Conservation (phyloP, 1,140 invertebrate species). For the Drosophila biarmipes region DNA sequence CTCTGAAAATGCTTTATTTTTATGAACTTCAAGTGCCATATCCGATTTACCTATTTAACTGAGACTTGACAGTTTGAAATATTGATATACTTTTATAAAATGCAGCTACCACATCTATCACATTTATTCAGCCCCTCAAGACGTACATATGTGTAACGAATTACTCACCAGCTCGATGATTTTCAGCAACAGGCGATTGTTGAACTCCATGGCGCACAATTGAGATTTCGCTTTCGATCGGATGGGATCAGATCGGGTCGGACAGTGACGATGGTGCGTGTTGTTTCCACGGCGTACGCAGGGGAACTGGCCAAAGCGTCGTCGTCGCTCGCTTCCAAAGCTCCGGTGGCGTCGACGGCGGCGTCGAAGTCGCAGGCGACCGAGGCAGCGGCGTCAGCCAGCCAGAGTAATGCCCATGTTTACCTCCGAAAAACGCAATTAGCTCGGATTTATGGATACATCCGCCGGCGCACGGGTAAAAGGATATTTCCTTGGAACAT, state of each 20-base stretch:
- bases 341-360: constrained; percentile 8
- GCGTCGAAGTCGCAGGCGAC: background rate
- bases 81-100: no score
- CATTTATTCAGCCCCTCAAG: background rate
- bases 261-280: constrained; percentile 28
- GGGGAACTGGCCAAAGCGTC: constrained; percentile 38
- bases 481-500: background rate
- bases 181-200: constrained; percentile 80
- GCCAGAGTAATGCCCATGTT: constrained; percentile 4
- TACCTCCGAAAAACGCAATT: constrained; percentile 4
- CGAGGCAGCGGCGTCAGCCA: background rate
- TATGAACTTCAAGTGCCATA: no score
- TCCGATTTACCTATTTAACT: no score
- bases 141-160: background rate
- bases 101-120: no score
- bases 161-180: constrained; percentile 82
- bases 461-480: background rate
- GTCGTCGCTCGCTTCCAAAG: constrained; percentile 5
- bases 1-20: no score
- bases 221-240: constrained; percentile 22
- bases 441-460: constrained; percentile 3
- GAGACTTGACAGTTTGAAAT: no score
- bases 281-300: constrained; percentile 54
- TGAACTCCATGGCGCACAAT: constrained; percentile 70
- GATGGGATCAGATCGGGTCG: constrained; percentile 2